Percentiles rank a stretch among this genome's conserved stretches.
phyloP scores from a whole-genome alignment of 2,888 invertebrate species.

The Blastobasis lacticolella region DNA sequence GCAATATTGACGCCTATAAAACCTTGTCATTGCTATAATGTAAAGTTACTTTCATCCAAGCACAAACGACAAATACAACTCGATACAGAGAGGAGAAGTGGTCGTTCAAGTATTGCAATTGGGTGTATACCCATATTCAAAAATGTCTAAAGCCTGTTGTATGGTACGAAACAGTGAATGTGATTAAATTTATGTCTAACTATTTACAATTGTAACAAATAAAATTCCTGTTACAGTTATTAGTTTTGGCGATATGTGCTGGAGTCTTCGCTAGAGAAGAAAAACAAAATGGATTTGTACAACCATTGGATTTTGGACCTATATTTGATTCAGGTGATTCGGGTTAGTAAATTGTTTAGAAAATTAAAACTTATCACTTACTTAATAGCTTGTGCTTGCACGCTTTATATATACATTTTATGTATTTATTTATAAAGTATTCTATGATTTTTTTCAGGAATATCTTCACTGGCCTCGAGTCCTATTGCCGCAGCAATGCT shows the following conservation, averaged over 20 bases:
- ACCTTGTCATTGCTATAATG: constrained; percentile 67
- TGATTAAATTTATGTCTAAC: background rate
- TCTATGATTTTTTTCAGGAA: constrained; percentile 50
- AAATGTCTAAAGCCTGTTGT: constrained; percentile 53
- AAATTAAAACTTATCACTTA: constrained; percentile 2
- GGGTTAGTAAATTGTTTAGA: constrained; percentile 31
- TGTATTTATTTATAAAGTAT: constrained; percentile 9
- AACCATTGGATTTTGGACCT: constrained; percentile 72
- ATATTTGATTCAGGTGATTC: constrained; percentile 60
- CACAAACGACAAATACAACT: constrained; percentile 61
- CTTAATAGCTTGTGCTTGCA: constrained; percentile 6
- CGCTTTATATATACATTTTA: constrained; percentile 3
- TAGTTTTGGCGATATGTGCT: constrained; percentile 56
- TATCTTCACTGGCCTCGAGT: constrained; percentile 58
- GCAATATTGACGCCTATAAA: constrained; percentile 73
- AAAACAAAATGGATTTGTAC: constrained; percentile 58
- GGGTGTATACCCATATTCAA: constrained; percentile 58
- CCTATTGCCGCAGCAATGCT: constrained; percentile 56
- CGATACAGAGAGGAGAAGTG: constrained; percentile 38
- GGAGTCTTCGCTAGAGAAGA: constrained; percentile 47
- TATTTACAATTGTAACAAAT: too few relatives aligned
- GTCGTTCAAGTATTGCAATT: constrained; percentile 29
- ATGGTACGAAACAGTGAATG: constrained; percentile 42
- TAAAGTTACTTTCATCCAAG: constrained; percentile 69
- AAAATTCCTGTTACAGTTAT: constrained; percentile 42